Percentiles rank a stretch among this genome's conserved stretches.
Conservation (phyloP, 2,113 vertebrate species). For the Anarrhichthys ocellatus region DNA sequence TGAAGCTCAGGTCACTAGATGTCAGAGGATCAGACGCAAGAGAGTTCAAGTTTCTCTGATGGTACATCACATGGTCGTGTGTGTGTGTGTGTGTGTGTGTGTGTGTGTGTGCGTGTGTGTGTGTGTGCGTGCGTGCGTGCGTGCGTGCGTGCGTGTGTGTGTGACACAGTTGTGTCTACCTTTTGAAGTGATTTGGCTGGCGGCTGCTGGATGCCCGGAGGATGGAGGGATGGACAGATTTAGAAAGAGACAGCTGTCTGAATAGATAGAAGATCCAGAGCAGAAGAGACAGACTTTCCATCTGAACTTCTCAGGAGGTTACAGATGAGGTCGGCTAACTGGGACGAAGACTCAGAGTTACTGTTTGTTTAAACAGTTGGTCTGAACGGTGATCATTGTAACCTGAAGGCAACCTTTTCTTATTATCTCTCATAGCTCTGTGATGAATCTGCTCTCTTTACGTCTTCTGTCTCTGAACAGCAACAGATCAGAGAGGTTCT, state of each 20-base stretch:
- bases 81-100: background rate
- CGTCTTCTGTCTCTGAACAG: no score
- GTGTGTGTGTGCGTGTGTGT: background rate
- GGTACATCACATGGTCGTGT: background rate
- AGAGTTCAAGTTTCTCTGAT: no score
- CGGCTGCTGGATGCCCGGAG: no score
- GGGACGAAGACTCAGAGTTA: no score
- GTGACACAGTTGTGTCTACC: no score
- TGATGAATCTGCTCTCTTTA: no score
- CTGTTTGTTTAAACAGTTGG: no score
- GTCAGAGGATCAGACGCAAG: background rate
- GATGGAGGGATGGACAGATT: no score
- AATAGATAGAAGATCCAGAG: slow-evolving; percentile 28
- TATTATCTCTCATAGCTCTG: no score
- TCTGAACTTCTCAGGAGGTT: slow-evolving; percentile 30
- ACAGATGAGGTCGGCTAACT: slow-evolving; percentile 5
- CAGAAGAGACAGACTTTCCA: slow-evolving; percentile 25
- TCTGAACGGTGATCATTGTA: no score
- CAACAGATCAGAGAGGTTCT: background rate
- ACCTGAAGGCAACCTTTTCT: no score
- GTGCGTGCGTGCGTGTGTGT: background rate
- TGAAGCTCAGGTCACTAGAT: background rate
- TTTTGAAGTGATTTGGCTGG: no score
- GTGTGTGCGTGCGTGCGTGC: background rate
- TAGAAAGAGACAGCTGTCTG: slow-evolving; percentile 30